phyloP scores from a whole-genome alignment of 1,140 invertebrate genomes.

The Drosophila murphyi region DNA sequence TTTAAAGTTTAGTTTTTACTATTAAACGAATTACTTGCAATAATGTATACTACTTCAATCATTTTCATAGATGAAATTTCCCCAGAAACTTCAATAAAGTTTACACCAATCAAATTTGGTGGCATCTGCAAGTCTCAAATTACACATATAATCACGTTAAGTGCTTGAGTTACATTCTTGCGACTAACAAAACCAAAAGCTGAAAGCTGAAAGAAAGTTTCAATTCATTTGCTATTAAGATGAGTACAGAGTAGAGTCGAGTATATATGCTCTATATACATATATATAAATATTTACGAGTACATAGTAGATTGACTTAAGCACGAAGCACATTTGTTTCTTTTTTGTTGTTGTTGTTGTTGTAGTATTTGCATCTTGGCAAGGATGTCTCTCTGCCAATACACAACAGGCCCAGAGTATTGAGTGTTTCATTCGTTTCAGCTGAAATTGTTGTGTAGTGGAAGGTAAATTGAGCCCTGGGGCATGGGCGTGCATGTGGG shows the following conservation, averaged over 20 bases:
- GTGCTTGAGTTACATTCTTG: slow-evolving; percentile 5
- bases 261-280: neutral
- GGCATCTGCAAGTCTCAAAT: slow-evolving; percentile 11
- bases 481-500: slow-evolving; percentile 6
- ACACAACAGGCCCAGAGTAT: slow-evolving; percentile 18
- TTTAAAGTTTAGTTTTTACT: neutral
- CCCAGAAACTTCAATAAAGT: slow-evolving; percentile 2
- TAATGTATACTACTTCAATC: neutral
- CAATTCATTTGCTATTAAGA: slow-evolving; percentile 48
- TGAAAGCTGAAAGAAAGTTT: slow-evolving; percentile 21
- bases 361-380: slow-evolving; percentile 36
- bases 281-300: neutral
- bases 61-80: neutral
- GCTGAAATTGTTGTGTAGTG: slow-evolving; percentile 5
- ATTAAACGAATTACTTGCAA: neutral
- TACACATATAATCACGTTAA: slow-evolving; percentile 20
- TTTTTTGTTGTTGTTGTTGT: neutral
- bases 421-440: slow-evolving; percentile 43
- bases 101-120: neutral
- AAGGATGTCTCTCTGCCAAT: slow-evolving; percentile 32
- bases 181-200: slow-evolving; percentile 12
- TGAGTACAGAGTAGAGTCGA: slow-evolving; percentile 13
- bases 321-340: slow-evolving; percentile 24
- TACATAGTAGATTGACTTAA: neutral
- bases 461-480: slow-evolving; percentile 28